Base-by-base conservation (phyloP, 2,888 invertebrate genomes). In the Panopea generosa region DNA sequence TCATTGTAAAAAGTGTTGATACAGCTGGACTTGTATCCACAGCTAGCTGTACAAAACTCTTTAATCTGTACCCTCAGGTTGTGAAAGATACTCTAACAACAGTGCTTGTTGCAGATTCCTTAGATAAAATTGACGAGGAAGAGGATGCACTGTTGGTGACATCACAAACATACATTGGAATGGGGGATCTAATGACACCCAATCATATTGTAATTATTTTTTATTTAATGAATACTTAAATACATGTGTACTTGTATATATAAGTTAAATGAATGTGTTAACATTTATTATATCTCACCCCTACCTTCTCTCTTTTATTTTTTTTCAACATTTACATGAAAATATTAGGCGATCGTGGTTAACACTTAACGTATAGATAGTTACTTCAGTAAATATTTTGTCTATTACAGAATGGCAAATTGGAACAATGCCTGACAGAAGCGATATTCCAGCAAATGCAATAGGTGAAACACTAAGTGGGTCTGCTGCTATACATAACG, bases 401-500 rank as follows among this genome's bases (percentile, higher is more conserved):
- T 7, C 20, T 55, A 3, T 66, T 68, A 29, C 63, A 86, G 86
- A 85, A 66, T 85, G 84, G 86, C 63, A 78, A 33, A 70, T 86
- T 43, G 86, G 84, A 9, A 71, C 83, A 24, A n/a, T 16, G 1
- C 49, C 22, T 40, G 72, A 55, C 9, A 62, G 55, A 7, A 20
- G 52, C 9, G 84, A 86, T 40, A 74, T 86, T 11, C 77, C 84
- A 33, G 85, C 86, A 11, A 43, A 77, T 6, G 70, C 82, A 0
- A 80, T 72, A 53, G 77, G 77, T 14, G 84, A 85, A 0, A 40
- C n/a, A n/a, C n/a, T n/a, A n/a, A n/a, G n/a, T n/a, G n/a, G n/a
- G n/a, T n/a, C n/a, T n/a, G n/a, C n/a, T n/a, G n/a, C n/a, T n/a
- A n/a, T n/a, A n/a, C n/a, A n/a, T n/a, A n/a, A n/a, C n/a, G n/a